These are phyloP conservation scores for Varecia variegata DNA, from an alignment of 2,797 vertebrate species.

Conservation along the genomic window DNA sequence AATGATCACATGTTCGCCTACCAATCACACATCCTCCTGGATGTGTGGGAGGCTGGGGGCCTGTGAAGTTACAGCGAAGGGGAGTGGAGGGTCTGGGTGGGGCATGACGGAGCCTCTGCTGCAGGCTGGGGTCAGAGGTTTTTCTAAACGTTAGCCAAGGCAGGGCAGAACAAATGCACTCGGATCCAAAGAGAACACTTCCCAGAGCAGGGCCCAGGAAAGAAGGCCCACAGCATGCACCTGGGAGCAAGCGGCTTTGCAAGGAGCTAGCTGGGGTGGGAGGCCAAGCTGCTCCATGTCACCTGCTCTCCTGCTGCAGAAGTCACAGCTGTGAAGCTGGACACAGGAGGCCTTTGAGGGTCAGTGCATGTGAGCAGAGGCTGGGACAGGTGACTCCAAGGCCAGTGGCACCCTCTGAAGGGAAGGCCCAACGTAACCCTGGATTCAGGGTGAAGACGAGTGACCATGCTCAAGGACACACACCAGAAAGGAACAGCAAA, in stretches of 20 bases:
- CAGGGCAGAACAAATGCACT: neutral
- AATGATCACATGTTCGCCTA: neutral
- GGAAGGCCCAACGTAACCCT: neutral
- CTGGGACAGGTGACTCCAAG: neutral
- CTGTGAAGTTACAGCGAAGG: neutral
- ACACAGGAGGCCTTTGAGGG: neutral
- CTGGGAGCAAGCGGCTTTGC: neutral
- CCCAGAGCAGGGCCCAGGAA: neutral
- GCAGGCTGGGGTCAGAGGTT: neutral
- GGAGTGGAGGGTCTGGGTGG: neutral
- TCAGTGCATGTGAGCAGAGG: neutral
- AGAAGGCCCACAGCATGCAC: neutral
- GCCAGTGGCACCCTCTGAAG: neutral
- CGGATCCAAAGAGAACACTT: neutral
- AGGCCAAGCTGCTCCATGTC: neutral
- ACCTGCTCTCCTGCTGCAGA: neutral
- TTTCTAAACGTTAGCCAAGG: neutral
- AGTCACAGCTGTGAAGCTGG: neutral
- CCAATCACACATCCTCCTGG: neutral
- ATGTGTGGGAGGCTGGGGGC: neutral
- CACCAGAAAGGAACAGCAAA: neutral
- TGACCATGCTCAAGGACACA: neutral
- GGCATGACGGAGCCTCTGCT: fast-evolving
- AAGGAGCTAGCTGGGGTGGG: neutral
- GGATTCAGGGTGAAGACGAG: neutral